These are phyloP conservation scores for Crypturellus undulatus DNA, from an alignment of 2,113 vertebrate species.

Conservation along the genomic window DNA sequence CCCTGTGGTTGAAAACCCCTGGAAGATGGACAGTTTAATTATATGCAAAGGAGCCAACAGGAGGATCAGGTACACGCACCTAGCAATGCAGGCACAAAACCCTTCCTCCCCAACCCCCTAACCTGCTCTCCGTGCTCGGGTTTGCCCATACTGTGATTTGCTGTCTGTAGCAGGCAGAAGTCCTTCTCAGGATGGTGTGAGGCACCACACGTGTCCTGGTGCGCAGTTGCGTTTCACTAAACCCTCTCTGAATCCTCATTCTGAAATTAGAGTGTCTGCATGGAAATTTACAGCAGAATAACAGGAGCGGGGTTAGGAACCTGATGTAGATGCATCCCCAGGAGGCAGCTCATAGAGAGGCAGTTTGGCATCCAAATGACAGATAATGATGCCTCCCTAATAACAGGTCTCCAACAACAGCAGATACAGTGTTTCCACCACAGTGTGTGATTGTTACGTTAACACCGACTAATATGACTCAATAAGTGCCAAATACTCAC, in stretches of 20 bases:
- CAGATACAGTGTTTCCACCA: constrained; percentile 31
- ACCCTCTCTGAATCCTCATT: background rate
- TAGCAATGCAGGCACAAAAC: rapidly evolving
- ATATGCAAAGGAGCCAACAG: background rate
- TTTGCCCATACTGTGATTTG: background rate
- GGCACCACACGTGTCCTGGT: background rate
- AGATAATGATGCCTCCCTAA: constrained; percentile 34
- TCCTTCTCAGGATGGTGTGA: background rate
- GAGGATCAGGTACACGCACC: background rate
- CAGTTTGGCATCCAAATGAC: constrained; percentile 25
- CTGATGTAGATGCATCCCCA: background rate
- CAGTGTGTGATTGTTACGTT: background rate
- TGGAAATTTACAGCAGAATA: constrained; percentile 21
- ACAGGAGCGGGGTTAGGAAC: background rate
- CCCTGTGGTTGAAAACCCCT: background rate
- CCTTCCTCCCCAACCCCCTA: background rate
- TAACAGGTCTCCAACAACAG: constrained; percentile 17
- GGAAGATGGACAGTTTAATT: background rate
- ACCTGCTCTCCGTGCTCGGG: background rate
- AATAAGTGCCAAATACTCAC: background rate
- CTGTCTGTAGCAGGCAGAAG: background rate
- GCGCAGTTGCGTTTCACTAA: constrained; percentile 1
- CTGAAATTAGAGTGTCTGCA: rapidly evolving
- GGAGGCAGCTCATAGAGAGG: background rate
- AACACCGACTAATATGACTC: background rate